Base-by-base conservation (phyloP, 2,888 invertebrate species). In the Sesia bembeciformis region DNA sequence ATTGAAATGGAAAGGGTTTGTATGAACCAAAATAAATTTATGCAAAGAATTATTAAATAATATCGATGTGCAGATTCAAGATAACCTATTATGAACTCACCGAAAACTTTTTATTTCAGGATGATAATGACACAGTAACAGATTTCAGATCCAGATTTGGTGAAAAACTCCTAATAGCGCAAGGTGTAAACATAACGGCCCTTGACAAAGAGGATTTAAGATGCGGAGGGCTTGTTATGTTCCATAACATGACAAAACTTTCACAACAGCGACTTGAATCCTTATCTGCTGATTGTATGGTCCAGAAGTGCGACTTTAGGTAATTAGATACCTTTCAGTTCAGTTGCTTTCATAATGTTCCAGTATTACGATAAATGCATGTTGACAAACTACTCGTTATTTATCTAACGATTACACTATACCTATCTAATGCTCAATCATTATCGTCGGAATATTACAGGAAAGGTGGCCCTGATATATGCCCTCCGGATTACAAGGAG, bases 401-500 rank as follows among this genome's bases (percentile, higher is more conserved):
- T 61, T 74, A 70, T 72, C 69, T 65, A 58, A 66, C 70, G 62
- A 67, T 70, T 74, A 74, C 67, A 8, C 23, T 46, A 8, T 46
- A 53, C 40, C n/a, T 58, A 70, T 71, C 49, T 60, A 54, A 57
- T 54, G 54, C 52, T 6, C n/a, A 46, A 46, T 23, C 23, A 46
- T 6, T 46, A 71, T 69, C 64, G 63, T 72, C 71, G 77, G 76
- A 78, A 81, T 74, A 69, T 88, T 87, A 75, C 82, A 91, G 91
- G 73, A 85, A 90, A 68, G 94, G 94, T 65, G 95, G 94, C 5
- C 94, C 94, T 38, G 93, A 93, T 74, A 92, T 94, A 59, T 95
- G 95, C 68, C 95, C 95, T 51, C 94, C 95, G 8, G 94, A 95
- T 78, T 95, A 94, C 70, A 94, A 93, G 74, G 94, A 94, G 70